Evolutionary conservation across 2,113 vertebrate genomes (phyloP), one percentile per base, ranked within the genome.

Genomic region (Poeciliopsis retropinna): DNA sequence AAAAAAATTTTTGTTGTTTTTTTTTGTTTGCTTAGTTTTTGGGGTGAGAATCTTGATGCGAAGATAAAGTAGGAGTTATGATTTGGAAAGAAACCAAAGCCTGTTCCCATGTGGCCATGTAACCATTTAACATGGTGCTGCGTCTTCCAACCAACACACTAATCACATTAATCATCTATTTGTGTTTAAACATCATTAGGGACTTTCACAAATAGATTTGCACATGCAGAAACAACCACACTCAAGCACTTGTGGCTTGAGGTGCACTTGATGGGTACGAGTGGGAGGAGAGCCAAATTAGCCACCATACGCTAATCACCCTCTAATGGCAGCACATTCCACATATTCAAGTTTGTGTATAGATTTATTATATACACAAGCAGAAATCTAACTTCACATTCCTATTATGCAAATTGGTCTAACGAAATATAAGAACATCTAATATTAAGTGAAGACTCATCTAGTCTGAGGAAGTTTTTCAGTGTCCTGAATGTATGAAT

Each of bases 101-200:
- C 91, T 92, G 93, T 93, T 87, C 94, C 94, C 93, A 94, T 78
- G 95, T 92, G 89, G 87, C 94, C 93, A 90, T 88, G 93, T 91
- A 91, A 90, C 93, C 94, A 95, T 96, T 95, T 95, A 75, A 73
- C 32, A 74, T 68, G 90, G 93, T 57, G 51, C 93, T 88, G 93
- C 87, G 90, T 83, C 94, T 90, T 91, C 92, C 84, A 82, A 94
- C 92, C 92, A 95, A 94, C 94, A 95, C 94, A 89, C 95, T 97
- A 97, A 97, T 97, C 96, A 97, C 94, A 96, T 96, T 96, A 96
- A 96, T 96, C 93, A 95, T 95, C 92, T 95, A 94, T 96, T 96
- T 96, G 94, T 96, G 95, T 96, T 95, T 95, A 95, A 96, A 96
- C 94, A 95, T 87, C 87, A 95, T 95, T 91, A 95, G 95, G 95